Percentiles rank a stretch among this genome's conserved stretches.
These are phyloP conservation scores for Schizopygopsis malacanthus DNA, from an alignment of 2,797 vertebrate genomes.

Conservation along the genomic window DNA sequence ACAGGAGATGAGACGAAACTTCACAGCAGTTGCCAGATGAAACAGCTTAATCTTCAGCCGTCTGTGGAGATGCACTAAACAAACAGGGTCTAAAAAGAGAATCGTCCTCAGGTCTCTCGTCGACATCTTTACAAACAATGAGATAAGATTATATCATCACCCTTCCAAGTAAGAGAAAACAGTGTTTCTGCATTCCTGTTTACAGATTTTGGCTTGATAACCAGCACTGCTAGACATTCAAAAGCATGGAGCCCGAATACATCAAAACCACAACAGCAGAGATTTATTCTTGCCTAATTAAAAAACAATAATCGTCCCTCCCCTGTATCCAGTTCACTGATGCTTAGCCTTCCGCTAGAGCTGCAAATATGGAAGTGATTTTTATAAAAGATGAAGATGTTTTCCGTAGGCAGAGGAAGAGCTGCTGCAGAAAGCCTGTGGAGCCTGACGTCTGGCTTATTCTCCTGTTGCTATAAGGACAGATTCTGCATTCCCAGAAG, in stretches of 20 bases:
- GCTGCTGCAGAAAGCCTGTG: slow-evolving; percentile 38
- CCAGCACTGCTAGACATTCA: not conserved
- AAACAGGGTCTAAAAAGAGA: slow-evolving; percentile 22
- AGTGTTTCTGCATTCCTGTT: slow-evolving; percentile 1
- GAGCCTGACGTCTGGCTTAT: slow-evolving; percentile 45
- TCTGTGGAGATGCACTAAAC: slow-evolving; percentile 27
- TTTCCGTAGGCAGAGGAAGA: slow-evolving; percentile 23
- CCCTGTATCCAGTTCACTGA: not conserved
- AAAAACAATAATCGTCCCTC: slow-evolving; percentile 9
- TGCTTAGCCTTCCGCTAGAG: not conserved
- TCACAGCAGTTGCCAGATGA: slow-evolving; percentile 34
- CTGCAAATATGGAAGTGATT: not conserved
- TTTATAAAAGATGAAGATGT: slow-evolving; percentile 18
- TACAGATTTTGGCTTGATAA: slow-evolving; percentile 5
- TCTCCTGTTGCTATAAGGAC: slow-evolving; percentile 60
- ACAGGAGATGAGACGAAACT: slow-evolving; percentile 17
- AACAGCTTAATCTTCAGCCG: slow-evolving; percentile 28
- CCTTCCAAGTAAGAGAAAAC: slow-evolving; percentile 6
- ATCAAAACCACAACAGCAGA: slow-evolving; percentile 7
- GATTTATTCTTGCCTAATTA: slow-evolving; percentile 38
- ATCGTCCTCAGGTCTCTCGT: slow-evolving; percentile 10
- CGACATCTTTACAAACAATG: slow-evolving; percentile 29
- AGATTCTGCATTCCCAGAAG: slow-evolving; percentile 50
- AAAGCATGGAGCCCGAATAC: not conserved
- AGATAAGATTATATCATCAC: slow-evolving; percentile 24